Evolutionary conservation across 2,797 vertebrate genomes (phyloP), one percentile per base, ranked within the genome.

Genomic region (Calcarius lapponicus): DNA sequence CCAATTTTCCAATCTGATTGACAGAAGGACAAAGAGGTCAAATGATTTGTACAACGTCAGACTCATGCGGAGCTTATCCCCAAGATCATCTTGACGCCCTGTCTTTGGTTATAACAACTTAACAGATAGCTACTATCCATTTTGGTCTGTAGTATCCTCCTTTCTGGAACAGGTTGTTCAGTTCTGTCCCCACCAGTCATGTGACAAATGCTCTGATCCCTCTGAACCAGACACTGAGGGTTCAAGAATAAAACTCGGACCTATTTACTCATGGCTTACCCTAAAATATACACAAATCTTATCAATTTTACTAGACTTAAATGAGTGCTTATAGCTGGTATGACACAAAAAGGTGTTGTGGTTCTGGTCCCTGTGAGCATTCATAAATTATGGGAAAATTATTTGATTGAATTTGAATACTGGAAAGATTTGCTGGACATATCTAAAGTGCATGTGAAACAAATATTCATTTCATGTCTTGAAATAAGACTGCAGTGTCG

Each of bases 1-100:
- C 86, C 90, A 87, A 71, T 96, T 96, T 97, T 96, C 92, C 88
- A 94, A 86, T 86, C 10, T 48, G 90, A 85, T 75, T 97, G 96
- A 88, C 80, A 94, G 86, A 92, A 96, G 88, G 84, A 93, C 81
- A 90, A 6, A 86, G 66, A 86, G 82, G 86, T 95, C 91, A 80
- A 85, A 76, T 65, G 73, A 84, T 92, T 89, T 1, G 4, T 42
- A 80, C 20, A 7, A 93, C 61, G 58, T 96, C 94, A 94, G 60
- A 58, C 67, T 93, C 58, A 51, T 24, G 51, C 7, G 36, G 90
- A 94, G 76, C 48, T 88, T 96, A 92, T 95, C 88, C 92, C 87
- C 85, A 85, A 81, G 86, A 95, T 91, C 87, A 94, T 80, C 73
- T 91, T 92, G 61, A 88, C 71, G 29, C 71, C 31, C 43, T 3